These are phyloP conservation scores for Lobophora halterata DNA, from an alignment of 2,888 invertebrate species.

Conservation along the genomic window DNA sequence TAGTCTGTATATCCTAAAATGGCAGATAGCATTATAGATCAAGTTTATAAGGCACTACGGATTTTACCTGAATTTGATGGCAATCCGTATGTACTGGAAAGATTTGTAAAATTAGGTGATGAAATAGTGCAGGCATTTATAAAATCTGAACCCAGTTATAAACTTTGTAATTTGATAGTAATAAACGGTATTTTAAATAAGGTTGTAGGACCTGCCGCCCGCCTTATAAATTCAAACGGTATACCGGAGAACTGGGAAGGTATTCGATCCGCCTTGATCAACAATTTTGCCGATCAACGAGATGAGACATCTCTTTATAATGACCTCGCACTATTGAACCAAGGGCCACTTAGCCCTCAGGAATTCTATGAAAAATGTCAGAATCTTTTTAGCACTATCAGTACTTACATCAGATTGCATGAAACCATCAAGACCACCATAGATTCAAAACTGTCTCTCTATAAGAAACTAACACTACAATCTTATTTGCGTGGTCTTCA, in stretches of 20 bases:
- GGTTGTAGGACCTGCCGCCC: slow-evolving; percentile 28
- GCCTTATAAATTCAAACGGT: slow-evolving; percentile 32
- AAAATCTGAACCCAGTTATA: not conserved
- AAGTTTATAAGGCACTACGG: not conserved
- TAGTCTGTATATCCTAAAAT: too few species aligned
- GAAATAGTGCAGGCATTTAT: slow-evolving; percentile 14
- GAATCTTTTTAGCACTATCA: slow-evolving; percentile 31
- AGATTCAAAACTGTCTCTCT: slow-evolving; percentile 24
- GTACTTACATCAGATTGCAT: slow-evolving; percentile 29
- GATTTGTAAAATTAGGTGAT: slow-evolving; percentile 35
- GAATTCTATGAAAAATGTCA: slow-evolving; percentile 33
- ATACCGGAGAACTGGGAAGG: slow-evolving; percentile 30
- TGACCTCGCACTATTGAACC: slow-evolving; percentile 25
- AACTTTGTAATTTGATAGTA: slow-evolving; percentile 16
- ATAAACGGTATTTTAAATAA: slow-evolving; percentile 30
- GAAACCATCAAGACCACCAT: slow-evolving; percentile 25
- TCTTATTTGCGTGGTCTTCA: slow-evolving; percentile 28
- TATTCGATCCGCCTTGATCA: slow-evolving; percentile 27
- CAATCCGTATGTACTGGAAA: slow-evolving; percentile 25
- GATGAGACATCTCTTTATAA: slow-evolving; percentile 32
- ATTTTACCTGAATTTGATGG: slow-evolving; percentile 24
- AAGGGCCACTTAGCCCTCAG: slow-evolving; percentile 26
- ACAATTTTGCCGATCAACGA: slow-evolving; percentile 32
- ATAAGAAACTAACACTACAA: slow-evolving; percentile 32
- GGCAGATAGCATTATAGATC: too few species aligned